Base-by-base conservation (phyloP, 2,888 invertebrate genomes). In the Pegoplata infirma region DNA sequence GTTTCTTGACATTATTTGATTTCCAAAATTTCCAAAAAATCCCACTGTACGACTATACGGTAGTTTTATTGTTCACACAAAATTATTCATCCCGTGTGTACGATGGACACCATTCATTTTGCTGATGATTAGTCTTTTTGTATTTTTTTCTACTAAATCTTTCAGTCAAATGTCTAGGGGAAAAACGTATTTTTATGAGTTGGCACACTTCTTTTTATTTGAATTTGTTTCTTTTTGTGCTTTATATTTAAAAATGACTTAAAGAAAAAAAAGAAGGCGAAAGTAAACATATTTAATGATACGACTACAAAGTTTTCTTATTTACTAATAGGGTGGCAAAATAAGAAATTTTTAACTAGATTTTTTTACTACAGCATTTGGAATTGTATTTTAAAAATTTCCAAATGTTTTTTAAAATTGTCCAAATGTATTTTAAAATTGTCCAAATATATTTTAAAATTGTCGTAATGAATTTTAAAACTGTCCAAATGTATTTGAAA, bases 171-270 rank as follows among this genome's bases (percentile, higher is more conserved):
- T 56, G 55, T 47, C 56, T 47, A 28, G 56, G 12, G 61, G 23
- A 51, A 49, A 40, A 40, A 12, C 36, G 28, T 21, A 44, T 55
- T 32, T 61, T 71, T 46, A 53, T 71, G 55, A 55, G 25, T 71
- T 71, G 71, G 61, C 71, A 63, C 61, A 63, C 71, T 71, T 61
- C 44, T 69, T 17, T 10, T 53, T 16, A n/a, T 28, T 40, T n/a
- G n/a, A n/a, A n/a, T 2, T n/a, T n/a, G 2, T 40, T 40, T 40
- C 3, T 40, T 40, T 40, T n/a, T 40, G n/a, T 40, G 2, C 5
- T 40, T 40, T 40, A 40, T 40, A 40, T 40, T 40, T n/a, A 40
- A 36, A 40, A 40, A 40, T n/a, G 36, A 40, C 36, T 40, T 12
- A 36, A 36, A 12, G 2, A 36, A n/a, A 28, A 1, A 5, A n/a